Evolutionary conservation across 2,113 vertebrate species (phyloP).

Genomic region (Nycticryphes semicollaris): DNA sequence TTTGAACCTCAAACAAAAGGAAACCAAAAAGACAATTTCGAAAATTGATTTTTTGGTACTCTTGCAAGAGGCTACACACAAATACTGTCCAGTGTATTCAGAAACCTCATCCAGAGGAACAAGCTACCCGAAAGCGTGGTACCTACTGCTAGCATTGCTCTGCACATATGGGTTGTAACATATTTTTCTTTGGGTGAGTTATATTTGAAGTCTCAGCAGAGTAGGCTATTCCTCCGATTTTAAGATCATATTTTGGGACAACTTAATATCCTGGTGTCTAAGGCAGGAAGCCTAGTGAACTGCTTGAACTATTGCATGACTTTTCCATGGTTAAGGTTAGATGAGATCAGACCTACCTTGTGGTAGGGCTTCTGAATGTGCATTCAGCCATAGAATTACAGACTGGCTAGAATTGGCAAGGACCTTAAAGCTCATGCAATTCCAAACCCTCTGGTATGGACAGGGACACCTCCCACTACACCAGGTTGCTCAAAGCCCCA

Average conservation of each 20-base stretch:
- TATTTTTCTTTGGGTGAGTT: not conserved
- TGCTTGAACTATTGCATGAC: not conserved
- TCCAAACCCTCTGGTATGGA: not conserved
- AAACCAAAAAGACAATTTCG: not conserved
- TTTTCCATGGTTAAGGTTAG: not conserved
- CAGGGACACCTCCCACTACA: not conserved
- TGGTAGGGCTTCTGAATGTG: not conserved
- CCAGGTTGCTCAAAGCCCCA: not conserved
- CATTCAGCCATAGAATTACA: not conserved
- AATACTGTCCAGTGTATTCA: not conserved
- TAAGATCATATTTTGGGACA: not conserved
- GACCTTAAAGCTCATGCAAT: not conserved
- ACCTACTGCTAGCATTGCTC: not conserved
- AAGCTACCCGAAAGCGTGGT: not conserved
- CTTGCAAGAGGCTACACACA: not conserved
- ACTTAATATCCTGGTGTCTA: not conserved
- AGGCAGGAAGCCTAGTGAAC: not conserved
- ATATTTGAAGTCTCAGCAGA: not conserved
- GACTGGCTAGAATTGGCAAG: not conserved
- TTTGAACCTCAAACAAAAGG: not conserved
- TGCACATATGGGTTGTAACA: not conserved
- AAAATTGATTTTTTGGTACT: not conserved
- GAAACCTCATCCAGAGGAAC: not conserved
- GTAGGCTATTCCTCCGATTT: fast-evolving
- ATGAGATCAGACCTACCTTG: not conserved